Base-by-base conservation (phyloP, 2,888 invertebrate genomes). In the Cepaea hortensis region DNA sequence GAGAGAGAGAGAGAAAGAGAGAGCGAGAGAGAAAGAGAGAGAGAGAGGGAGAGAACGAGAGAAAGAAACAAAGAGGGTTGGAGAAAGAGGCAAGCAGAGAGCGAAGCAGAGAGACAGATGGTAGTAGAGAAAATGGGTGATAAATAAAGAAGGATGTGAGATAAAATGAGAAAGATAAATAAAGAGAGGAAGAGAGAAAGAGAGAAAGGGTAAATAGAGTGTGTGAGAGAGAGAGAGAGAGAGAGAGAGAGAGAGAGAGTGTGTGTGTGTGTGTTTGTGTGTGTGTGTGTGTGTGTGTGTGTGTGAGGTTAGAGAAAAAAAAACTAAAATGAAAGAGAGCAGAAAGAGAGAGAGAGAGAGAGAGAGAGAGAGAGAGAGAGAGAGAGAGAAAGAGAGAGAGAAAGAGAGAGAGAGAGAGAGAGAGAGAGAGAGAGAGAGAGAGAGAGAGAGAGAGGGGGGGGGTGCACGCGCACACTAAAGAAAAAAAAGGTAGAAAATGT, bases 361-460 rank as follows among this genome's bases (percentile, higher is more conserved):
- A 72, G 68, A 72, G 72, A 82, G 72, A 82, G 55, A 50, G n/a
- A 82, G 82, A 72, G 68, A 65, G 50, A 72, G 20, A 46, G 35
- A 62, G 20, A 79, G 20, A 65, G n/a, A 46, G 65, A 76, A 46
- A 62, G n/a, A 65, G 1, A 20, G 35, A 76, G 46, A 65, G n/a
- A 46, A n/a, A 7, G 35, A 46, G 20, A 75, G 55, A 84, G 20
- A 72, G 55, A 6, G 11, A 55, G 61, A 62, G 13, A 48, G 61
- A 75, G 9, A 61, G 55, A 68, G 68, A 85, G 68, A 46, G 48
- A 68, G 50, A 79, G 68, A 68, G 48, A 68, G 50, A 46, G 48
- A 23, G 48, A 75, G 6, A 75, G 4, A 6, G 6, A 75, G 48
- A 75, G 15, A 75, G 18, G 46, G 4, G 3, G 46, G 46, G 13